These are phyloP conservation scores for Microtus ochrogaster DNA, from an alignment of 2,113 vertebrate genomes.

Conservation along the genomic window DNA sequence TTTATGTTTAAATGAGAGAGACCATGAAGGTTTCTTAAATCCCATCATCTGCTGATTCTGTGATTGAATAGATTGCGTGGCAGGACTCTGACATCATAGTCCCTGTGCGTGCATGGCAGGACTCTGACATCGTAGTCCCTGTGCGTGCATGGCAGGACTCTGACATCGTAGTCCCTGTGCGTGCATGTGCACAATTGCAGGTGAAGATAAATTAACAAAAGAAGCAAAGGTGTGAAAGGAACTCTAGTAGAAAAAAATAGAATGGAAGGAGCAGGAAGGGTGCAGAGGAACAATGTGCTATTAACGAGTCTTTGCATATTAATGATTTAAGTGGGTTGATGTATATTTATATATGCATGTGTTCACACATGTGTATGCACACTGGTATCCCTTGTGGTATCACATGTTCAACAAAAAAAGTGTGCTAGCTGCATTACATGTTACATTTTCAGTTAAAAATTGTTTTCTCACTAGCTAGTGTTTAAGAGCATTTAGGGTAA, in stretches of 20 bases:
- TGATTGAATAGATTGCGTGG: neutral
- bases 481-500: slow-evolving; percentile 13
- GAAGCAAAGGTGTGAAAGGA: neutral
- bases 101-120: neutral
- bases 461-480: neutral
- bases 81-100: neutral
- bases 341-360: neutral
- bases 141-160: neutral
- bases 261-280: neutral
- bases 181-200: neutral
- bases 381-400: neutral
- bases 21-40: neutral
- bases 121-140: too few species aligned
- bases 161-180: too few species aligned
- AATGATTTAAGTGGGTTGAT: neutral
- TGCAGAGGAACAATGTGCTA: rapidly evolving
- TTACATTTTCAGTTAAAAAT: slow-evolving; percentile 3
- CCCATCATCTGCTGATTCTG: neutral
- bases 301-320: too few species aligned
- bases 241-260: neutral
- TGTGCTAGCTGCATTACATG: neutral
- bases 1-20: neutral
- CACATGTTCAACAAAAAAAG: neutral
- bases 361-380: neutral
- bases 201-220: neutral